Evolutionary conservation across 2,797 vertebrate species (phyloP), one percentile per base, ranked within the genome.

Genomic region (Falco concolor): DNA sequence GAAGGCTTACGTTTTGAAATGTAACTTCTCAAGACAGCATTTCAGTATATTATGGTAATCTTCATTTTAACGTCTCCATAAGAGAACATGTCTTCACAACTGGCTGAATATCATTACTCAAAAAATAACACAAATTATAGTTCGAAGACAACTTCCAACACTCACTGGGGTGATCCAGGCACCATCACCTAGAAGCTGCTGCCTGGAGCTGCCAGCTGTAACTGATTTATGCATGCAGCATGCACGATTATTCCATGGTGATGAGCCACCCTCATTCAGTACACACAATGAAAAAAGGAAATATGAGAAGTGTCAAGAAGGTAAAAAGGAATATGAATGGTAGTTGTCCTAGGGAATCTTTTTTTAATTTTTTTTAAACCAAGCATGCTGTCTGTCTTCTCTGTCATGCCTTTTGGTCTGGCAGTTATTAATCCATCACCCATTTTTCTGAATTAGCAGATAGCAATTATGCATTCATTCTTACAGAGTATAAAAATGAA

Each of bases 111-210:
- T 5, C 79, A 32, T 60, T 34, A 50, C 69, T 30, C 45, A 4
- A 19, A 19, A 30, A 47, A 3, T 5, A 50, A 5, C 6, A 36
- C 50, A 56, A 52, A 54, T 25, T 8, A 12, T 11, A 38, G 53
- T 5, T 22, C 5, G 5, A 38, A 77, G 72, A 20, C 23, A 17
- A 13, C 22, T 59, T 63, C 45, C 78, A 61, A 7, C 52, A 15
- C 0, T 2, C 36, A 3, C 36, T 3, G 34, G 10, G 23, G 30
- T 0, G 1, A 19, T 6, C 45, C 28, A 24, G 65, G 20, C n/a
- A 30, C 47, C 3, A 2, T 5, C 27, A 22, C n/a, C 22, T 28
- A 67, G 77, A 27, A 42, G 44, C 30, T 10, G 69, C 27, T 25
- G 77, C 60, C 44, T 6, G 38, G 30, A 82, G 40, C 78, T 9